These are phyloP conservation scores for Crotalus helleri DNA, from an alignment of 2,113 vertebrate genomes.

Conservation along the genomic window DNA sequence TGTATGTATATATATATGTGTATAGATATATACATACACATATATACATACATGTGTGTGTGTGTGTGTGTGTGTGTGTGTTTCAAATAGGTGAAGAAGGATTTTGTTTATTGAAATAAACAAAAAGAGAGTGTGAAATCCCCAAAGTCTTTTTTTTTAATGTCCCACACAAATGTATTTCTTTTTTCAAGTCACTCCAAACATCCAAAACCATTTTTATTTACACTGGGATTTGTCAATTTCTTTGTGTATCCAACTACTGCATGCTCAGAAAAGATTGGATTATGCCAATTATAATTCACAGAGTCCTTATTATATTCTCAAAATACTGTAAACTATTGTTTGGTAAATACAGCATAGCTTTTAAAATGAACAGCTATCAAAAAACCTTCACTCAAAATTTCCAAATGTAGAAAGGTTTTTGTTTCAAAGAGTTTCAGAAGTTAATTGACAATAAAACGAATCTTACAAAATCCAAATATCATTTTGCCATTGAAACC, in stretches of 20 bases:
- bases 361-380: constrained; percentile 4
- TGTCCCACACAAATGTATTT: not conserved
- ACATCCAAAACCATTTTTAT: not conserved
- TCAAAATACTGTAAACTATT: not conserved
- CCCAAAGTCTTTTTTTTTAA: not conserved
- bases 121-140: not conserved
- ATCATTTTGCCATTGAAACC: constrained; percentile 63
- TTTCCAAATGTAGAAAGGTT: constrained; percentile 17
- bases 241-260: not conserved
- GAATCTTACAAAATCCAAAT: constrained; percentile 59
- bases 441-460: constrained; percentile 58
- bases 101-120: not conserved
- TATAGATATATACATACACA: too few relatives aligned
- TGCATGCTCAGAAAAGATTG: not conserved
- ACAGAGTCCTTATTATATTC: too few relatives aligned
- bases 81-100: not conserved
- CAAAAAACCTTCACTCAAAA: constrained; percentile 14
- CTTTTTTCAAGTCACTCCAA: not conserved
- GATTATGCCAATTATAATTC: not conserved
- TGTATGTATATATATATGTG: too few relatives aligned
- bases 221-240: not conserved
- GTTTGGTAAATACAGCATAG: not conserved
- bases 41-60: not conserved
- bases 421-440: constrained; percentile 34
- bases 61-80: not conserved